phyloP scores from a whole-genome alignment of 2,113 vertebrate species.

The Periophthalmus modestus region DNA sequence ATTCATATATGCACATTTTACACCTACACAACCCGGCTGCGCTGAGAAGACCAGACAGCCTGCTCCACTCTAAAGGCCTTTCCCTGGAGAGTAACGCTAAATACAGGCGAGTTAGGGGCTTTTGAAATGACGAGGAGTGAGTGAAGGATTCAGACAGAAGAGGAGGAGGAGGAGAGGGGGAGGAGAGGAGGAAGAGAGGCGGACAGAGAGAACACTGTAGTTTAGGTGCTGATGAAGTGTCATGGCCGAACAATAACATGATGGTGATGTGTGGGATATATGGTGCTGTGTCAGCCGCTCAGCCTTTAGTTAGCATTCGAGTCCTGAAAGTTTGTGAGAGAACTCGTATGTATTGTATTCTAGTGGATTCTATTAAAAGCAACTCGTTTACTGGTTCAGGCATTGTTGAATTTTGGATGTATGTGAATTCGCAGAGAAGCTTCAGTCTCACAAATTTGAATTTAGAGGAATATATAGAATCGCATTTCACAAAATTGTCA shows the following conservation, averaged over 20 bases:
- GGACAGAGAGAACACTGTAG: slow-evolving; percentile 42
- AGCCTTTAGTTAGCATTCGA: slow-evolving; percentile 17
- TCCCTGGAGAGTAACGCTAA: slow-evolving; percentile 56
- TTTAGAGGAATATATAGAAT: neutral
- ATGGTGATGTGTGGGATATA: slow-evolving; percentile 27
- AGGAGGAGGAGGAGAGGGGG: slow-evolving; percentile 17
- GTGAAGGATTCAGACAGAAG: slow-evolving; percentile 48
- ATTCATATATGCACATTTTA: slow-evolving; percentile 70
- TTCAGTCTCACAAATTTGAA: neutral
- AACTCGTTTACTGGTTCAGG: neutral
- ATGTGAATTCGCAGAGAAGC: neutral
- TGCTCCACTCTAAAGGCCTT: slow-evolving; percentile 70
- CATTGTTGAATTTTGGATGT: neutral
- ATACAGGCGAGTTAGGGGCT: slow-evolving; percentile 57
- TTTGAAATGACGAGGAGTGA: slow-evolving; percentile 49
- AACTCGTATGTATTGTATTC: too few species aligned
- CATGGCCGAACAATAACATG: slow-evolving; percentile 48
- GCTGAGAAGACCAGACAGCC: slow-evolving; percentile 64
- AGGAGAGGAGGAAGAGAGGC: slow-evolving; percentile 8
- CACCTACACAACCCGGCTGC: slow-evolving; percentile 62
- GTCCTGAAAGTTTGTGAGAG: slow-evolving; percentile 5
- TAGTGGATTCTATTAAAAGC: neutral
- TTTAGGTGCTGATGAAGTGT: slow-evolving; percentile 61
- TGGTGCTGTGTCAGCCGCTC: slow-evolving; percentile 16
- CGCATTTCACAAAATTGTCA: too few species aligned